Base-by-base conservation (phyloP, 2,797 vertebrate genomes). In the Liparis tanakae region DNA sequence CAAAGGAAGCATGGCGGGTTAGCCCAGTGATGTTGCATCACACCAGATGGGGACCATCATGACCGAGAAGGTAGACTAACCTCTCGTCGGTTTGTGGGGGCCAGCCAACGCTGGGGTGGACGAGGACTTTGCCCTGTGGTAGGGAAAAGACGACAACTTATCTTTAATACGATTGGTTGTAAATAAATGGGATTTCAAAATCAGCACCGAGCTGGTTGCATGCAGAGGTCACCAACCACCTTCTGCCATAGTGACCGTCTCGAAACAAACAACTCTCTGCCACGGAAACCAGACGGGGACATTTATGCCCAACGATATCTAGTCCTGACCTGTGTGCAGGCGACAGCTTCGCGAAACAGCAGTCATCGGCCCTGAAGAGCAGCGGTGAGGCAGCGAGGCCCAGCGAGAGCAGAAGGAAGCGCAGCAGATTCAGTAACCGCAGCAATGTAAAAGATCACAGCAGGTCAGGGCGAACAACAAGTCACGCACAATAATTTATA, bases 121-220 rank as follows among this genome's bases (percentile, higher is more conserved):
- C 84, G 91, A 95, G 36, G 97, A 98, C 88, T 96, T 97, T 67
- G 66, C 92, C 94, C 98, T 99, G 22, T 39, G 37, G 82, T 17
- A 75, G 12, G 10, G 22, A 20, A 53, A 30, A 30, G 25, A 30
- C 25, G 25, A 30, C 25, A 30, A 30, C 25, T 30, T 30, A 30
- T 30, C 25, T 30, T 30, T 30, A 30, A 30, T 30, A 30, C 4
- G 25, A 30, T 30, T 30, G 25, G 25, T 30, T 30, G 25, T 20
- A 10, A 37, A 41, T n/a, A 54, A 46, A 2, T 7, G 5, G 20
- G 8, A 6, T 48, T 67, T 61, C 5, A 30, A 5, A 6, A 5
- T 55, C n/a, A 22, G 13, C 25, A 61, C 41, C 34, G 34, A 43
- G 20, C 54, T 43, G 15, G 12, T 13, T 57, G 10, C 10, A 37